Evolutionary conservation across 92 coral and sea anemone genomes (phyloP).

Genomic region (Ricordea florida): DNA sequence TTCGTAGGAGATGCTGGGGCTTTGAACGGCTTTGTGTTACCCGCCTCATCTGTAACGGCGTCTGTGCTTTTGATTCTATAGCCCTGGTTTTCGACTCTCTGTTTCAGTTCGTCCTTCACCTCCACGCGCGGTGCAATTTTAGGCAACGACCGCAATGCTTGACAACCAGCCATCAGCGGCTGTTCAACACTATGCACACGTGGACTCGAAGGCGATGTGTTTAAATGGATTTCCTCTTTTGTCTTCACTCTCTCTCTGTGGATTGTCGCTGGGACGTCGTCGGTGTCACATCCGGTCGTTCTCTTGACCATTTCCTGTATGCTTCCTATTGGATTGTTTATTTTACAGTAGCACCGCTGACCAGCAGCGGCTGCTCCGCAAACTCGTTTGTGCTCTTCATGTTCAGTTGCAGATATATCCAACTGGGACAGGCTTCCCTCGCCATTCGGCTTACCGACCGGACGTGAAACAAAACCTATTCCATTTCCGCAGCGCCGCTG

Average conservation of each 20-base stretch:
- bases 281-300: not conserved
- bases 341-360: conserved; percentile 14
- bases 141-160: too few species aligned
- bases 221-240: not conserved
- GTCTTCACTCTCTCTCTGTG: not conserved
- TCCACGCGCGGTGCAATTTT: too few species aligned
- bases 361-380: conserved; percentile 34
- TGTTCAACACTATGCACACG: too few species aligned
- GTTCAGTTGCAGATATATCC: not conserved
- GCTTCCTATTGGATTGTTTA: not conserved
- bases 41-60: not conserved
- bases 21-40: not conserved
- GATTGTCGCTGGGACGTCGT: not conserved
- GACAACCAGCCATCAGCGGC: too few species aligned
- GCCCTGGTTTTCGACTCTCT: too few species aligned
- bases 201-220: too few species aligned
- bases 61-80: not conserved
- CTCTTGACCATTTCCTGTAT: not conserved
- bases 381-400: conserved; percentile 15
- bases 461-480: not conserved
- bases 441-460: not conserved
- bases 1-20: not conserved
- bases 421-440: not conserved
- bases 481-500: not conserved
- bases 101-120: too few species aligned